phyloP scores from a whole-genome alignment of 1,140 invertebrate species.

The Cataglyphis hispanica region DNA sequence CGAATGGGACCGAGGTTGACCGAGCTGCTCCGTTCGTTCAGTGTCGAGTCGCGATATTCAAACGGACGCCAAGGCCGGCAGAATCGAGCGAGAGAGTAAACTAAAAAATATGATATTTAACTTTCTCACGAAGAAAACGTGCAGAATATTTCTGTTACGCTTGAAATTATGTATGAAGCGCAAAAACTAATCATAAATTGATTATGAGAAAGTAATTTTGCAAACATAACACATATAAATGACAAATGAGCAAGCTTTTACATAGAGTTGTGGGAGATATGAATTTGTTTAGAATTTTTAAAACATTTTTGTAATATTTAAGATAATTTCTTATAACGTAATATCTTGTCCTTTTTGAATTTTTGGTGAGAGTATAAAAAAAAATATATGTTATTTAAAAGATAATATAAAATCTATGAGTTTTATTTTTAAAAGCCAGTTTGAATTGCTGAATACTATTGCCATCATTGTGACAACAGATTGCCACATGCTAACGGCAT shows the following conservation, averaged over 20 bases:
- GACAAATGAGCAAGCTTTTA: background rate
- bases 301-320: background rate
- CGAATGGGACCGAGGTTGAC: conserved; percentile 66
- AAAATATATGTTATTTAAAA: background rate
- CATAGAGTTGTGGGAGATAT: background rate
- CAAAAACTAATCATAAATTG: background rate
- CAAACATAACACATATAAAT: background rate
- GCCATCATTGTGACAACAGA: conserved; percentile 6
- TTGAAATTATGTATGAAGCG: background rate
- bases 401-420: background rate
- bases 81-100: conserved; percentile 9
- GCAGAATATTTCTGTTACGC: conserved; percentile 33
- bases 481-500: background rate
- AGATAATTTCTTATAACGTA: background rate
- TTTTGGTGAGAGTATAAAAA: background rate
- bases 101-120: conserved; percentile 58
- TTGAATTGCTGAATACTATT: background rate
- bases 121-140: conserved; percentile 59
- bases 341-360: background rate
- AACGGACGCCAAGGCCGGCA: conserved; percentile 55
- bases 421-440: background rate
- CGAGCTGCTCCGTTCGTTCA: conserved; percentile 58
- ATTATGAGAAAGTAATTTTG: background rate
- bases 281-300: background rate
- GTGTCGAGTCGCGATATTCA: conserved; percentile 29